A percentile compares a stretch with the other conserved stretches of the same genome.
These are phyloP conservation scores for Willowsia nigromaculata DNA, from an alignment of 2,888 invertebrate species.

Conservation along the genomic window DNA sequence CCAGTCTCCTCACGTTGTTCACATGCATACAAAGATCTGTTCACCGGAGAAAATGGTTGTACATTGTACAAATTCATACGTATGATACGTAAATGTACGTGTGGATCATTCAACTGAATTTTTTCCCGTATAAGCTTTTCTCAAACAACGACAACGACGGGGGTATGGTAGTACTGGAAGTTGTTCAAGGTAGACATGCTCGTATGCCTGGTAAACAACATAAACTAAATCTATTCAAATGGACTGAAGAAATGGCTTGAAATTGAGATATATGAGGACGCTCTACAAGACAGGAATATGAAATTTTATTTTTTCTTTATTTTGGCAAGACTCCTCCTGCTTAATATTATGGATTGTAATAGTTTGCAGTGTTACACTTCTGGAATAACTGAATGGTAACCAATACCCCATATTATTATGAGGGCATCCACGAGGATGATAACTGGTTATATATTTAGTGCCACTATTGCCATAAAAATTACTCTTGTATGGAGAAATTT, in stretches of 20 bases:
- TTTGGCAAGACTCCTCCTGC: neutral
- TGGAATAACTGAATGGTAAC: neutral
- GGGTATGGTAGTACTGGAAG: neutral
- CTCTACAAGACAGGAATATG: slow-evolving; percentile 59
- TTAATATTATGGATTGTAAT: neutral
- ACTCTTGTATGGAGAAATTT: too few species aligned
- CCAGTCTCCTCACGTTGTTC: slow-evolving; percentile 54
- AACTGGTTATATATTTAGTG: too few species aligned
- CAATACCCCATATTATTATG: neutral
- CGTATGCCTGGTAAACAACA: slow-evolving; percentile 58
- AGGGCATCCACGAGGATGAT: too few species aligned
- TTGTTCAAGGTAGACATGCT: neutral
- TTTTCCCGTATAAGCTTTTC: slow-evolving; percentile 3
- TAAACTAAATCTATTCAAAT: slow-evolving; percentile 70
- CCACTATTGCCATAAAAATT: too few species aligned
- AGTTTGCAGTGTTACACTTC: neutral
- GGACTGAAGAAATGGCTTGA: slow-evolving; percentile 66
- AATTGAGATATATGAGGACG: slow-evolving; percentile 66
- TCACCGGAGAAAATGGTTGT: slow-evolving; percentile 50
- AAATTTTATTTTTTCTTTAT: slow-evolving; percentile 42
- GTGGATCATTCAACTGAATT: slow-evolving; percentile 40
- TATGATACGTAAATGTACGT: slow-evolving; percentile 53
- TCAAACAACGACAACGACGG: slow-evolving; percentile 21
- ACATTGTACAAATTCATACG: slow-evolving; percentile 44
- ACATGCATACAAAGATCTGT: slow-evolving; percentile 64